Conservation (phyloP, 2,888 invertebrate species). For the Rotaria sp. region DNA sequence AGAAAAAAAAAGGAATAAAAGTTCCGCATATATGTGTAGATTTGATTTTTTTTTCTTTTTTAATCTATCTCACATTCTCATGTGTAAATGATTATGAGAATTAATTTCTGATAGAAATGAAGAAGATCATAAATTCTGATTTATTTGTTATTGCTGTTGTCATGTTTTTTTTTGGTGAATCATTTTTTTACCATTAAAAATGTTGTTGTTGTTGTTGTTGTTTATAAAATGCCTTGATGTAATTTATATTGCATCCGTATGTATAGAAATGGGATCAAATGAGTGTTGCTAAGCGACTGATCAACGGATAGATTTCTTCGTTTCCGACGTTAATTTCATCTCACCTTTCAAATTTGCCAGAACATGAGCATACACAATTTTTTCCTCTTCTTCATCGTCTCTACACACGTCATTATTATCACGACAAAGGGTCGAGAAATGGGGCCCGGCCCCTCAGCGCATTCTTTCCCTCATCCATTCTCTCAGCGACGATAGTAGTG, state of each 20-base stretch:
- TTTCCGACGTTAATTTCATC: not conserved
- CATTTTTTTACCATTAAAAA: too few species aligned
- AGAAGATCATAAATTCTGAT: not conserved
- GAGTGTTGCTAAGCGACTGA: not conserved
- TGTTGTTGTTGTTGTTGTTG: too few species aligned
- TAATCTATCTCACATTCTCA: not conserved
- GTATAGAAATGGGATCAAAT: not conserved
- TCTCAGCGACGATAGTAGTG: not conserved
- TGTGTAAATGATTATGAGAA: not conserved
- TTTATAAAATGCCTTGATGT: not conserved
- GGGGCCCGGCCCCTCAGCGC: not conserved
- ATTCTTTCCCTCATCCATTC: not conserved
- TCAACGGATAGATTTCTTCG: not conserved
- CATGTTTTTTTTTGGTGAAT: too few species aligned
- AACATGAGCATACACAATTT: not conserved
- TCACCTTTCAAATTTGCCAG: not conserved
- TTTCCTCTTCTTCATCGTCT: not conserved
- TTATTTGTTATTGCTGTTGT: too few species aligned
- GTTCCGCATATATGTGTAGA: not conserved
- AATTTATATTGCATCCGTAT: not conserved
- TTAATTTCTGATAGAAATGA: not conserved
- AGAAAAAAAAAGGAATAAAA: not conserved
- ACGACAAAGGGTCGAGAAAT: not conserved
- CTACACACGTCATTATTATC: not conserved
- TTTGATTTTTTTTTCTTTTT: not conserved